Evolutionary conservation across 23 tunicate genomes (phyloP), one percentile per base, ranked within the genome.

Genomic region (Styela clava): DNA sequence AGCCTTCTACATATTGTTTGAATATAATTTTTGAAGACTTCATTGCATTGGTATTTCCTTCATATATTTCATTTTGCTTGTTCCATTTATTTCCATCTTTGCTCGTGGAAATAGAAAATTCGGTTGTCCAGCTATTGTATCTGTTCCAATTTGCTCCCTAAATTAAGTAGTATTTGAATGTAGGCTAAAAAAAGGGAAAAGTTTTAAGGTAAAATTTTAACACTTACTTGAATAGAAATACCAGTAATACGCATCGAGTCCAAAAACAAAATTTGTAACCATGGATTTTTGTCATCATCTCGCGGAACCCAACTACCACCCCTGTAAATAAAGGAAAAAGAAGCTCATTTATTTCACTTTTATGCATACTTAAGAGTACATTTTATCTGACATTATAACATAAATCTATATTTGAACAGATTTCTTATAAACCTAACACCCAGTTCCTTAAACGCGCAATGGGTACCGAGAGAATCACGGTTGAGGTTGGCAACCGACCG

Each of bases 261-360:
- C 26, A 56, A 35, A 34, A 82, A 82, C 25, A 63, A 32, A 28
- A 82, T 74, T 82, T 82, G 78, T 24, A 82, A 64, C 85, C 85
- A 82, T 16, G 85, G 85, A 19, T 70, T 67, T 74, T 77, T 67
- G 64, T 82, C 85, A 51, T 82, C 64, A n/a, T 82, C 85, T 26
- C 64, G 22, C 22, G 85, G 85, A 69, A 82, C 69, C 85, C 85
- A 82, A 3, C 74, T 77, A 21, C 61, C 24, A 35, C 34, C 78
- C 85, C 85, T 82, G 67, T 25, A 44, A 44, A 44, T 5, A 44
- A 12, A 5, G 12, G 56, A 44, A 12, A 44, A 44, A n/a, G n/a
- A 21, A 61, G n/a, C n/a, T 22, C 22, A 61, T 22, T 61, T 0
- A 61, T 61, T 0, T 21, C 64, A 61, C n/a, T 0, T 61, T 0